Conservation (phyloP, 2,888 invertebrate species). For the Linyphia triangularis region DNA sequence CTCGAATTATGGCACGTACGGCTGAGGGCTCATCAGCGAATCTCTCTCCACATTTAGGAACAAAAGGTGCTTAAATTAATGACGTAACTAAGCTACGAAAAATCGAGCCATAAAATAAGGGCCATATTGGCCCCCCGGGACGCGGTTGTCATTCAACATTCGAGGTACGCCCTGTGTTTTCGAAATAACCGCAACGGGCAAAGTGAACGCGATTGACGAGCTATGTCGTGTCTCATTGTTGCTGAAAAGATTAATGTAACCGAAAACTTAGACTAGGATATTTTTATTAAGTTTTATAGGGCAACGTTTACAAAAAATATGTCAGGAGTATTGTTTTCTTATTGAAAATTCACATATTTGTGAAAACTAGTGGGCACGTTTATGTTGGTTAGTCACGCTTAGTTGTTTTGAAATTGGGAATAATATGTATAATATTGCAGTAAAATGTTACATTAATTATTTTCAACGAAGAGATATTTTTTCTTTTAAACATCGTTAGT, state of each 20-base stretch:
- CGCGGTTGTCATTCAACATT: slow-evolving; percentile 12
- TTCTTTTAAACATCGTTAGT: no score
- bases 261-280: not conserved
- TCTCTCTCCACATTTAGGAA: slow-evolving; percentile 42
- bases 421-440: no score
- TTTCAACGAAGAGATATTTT: no score
- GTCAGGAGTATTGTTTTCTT: no score
- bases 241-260: not conserved
- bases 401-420: no score
- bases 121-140: slow-evolving; percentile 49
- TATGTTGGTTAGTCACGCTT: no score
- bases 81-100: slow-evolving; percentile 38
- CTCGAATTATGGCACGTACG: slow-evolving; percentile 10
- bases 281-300: not conserved
- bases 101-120: slow-evolving; percentile 42
- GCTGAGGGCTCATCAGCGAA: slow-evolving; percentile 42
- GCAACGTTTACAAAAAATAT: not conserved
- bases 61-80: slow-evolving; percentile 59
- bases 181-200: not conserved
- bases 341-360: no score
- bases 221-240: not conserved
- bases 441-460: no score
- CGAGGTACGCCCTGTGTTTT: slow-evolving; percentile 15
- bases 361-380: no score
- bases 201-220: not conserved